Percentiles rank a stretch among this genome's conserved stretches.
These are phyloP conservation scores for Hanleya hanleyi DNA, from an alignment of 2,888 invertebrate genomes.

Conservation along the genomic window DNA sequence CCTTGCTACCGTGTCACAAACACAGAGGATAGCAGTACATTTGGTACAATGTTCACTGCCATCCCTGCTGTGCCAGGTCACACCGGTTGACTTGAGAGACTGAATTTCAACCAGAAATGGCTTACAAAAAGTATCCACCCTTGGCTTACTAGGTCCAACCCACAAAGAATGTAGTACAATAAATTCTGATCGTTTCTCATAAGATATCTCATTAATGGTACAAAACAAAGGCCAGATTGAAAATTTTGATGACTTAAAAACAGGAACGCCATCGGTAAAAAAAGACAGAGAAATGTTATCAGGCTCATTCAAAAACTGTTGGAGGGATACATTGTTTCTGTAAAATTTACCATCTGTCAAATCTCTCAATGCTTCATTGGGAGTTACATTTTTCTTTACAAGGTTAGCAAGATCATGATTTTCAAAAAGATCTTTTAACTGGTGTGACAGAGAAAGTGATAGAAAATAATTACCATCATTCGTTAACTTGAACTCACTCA, in stretches of 20 bases:
- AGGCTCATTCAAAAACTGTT: background rate
- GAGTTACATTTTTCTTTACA: background rate
- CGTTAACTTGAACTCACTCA: background rate
- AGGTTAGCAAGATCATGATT: background rate
- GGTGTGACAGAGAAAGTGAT: background rate
- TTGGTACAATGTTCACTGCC: background rate
- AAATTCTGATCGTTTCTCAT: background rate
- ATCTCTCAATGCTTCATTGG: background rate
- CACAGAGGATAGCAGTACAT: background rate
- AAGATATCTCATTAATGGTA: background rate
- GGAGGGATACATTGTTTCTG: background rate
- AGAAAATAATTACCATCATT: background rate
- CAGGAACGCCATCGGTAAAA: conserved; percentile 1
- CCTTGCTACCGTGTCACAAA: background rate
- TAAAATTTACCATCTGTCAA: background rate
- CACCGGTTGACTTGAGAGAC: background rate
- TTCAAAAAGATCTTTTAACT: background rate
- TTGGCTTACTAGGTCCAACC: background rate
- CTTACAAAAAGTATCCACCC: background rate
- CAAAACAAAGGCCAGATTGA: background rate
- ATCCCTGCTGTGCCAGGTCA: background rate
- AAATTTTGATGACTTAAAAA: conserved; percentile 3
- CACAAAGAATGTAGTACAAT: background rate
- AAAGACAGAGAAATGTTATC: background rate
- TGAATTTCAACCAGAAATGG: background rate